Evolutionary conservation across 2,113 vertebrate species (phyloP), one percentile per base, ranked within the genome.

Genomic region (Epinephelus lanceolatus): DNA sequence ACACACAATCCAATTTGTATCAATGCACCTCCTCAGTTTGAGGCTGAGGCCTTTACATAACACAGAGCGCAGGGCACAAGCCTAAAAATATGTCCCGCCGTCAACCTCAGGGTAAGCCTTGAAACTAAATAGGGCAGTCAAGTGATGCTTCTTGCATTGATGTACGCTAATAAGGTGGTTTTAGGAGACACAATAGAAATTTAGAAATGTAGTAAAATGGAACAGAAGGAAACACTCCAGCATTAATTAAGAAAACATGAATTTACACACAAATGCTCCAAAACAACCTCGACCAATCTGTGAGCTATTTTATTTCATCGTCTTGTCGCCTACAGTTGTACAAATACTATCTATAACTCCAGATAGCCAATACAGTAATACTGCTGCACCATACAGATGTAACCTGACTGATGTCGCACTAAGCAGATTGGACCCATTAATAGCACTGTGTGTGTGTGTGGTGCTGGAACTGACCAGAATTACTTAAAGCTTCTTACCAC

Each of bases 401-500:
- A 71, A 81, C 69, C 57, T 72, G 47, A 86, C 73, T 86, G 83
- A 85, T 87, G 83, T 85, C 61, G 11, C 75, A 67, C 78, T 92
- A 90, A 95, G 84, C 71, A 86, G 91, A 91, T 90, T 87, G 77
- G 47, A 82, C 70, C 78, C 86, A 76, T 77, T 86, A 80, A 86
- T 85, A 82, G 86, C 61, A 66, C 69, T 57, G 57, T 67, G 77
- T 69, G 77, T 27, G 27, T 86, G 80, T 91, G 80, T 37, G 59
- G 45, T 78, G 76, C 87, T 75, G 79, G 68, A 86, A 76, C 71
- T 71, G 79, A 88, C 68, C 65, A 86, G 89, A 74, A 91, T 90
- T 90, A 91, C 85, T 52, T 70, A 93, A 95, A 95, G 92, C 94
- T 85, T 89, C 94, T 94, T 94, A 94, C 21, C 60, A 73, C 65